A percentile compares a stretch with the other conserved stretches of the same genome.
Evolutionary conservation across 2,888 invertebrate species (phyloP).

Genomic region (Andricus quercusramuli): DNA sequence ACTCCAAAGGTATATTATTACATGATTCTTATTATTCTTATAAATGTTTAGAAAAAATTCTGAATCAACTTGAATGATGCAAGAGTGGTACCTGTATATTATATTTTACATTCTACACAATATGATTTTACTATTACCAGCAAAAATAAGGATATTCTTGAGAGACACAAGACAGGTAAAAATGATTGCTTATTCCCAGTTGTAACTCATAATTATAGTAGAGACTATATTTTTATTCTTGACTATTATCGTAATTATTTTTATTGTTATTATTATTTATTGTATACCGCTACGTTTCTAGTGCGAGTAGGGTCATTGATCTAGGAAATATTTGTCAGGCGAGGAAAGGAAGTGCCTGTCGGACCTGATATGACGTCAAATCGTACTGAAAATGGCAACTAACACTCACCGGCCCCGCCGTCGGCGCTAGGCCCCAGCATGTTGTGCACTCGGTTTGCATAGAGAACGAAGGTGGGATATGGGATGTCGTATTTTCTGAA

Average conservation of each 20-base stretch:
- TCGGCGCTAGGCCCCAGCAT: slow-evolving; percentile 96
- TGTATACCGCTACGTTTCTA: slow-evolving; percentile 36
- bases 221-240: slow-evolving; percentile 23
- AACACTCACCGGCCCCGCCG: slow-evolving; percentile 90
- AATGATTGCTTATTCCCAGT: slow-evolving; percentile 32
- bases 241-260: slow-evolving; percentile 34
- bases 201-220: background rate
- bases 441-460: slow-evolving; percentile 95
- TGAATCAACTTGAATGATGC: no score
- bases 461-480: slow-evolving; percentile 95
- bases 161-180: slow-evolving; percentile 15
- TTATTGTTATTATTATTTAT: slow-evolving; percentile 7
- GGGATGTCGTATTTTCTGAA: slow-evolving; percentile 94
- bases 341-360: slow-evolving; percentile 38
- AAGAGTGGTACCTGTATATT: background rate
- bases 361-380: background rate
- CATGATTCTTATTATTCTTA: no score
- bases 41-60: no score
- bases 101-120: background rate
- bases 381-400: slow-evolving; percentile 62
- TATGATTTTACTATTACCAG: background rate
- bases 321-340: slow-evolving; percentile 24
- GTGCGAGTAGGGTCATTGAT: slow-evolving; percentile 22
- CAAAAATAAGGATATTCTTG: background rate
- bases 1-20: no score